Evolutionary conservation across 2,113 vertebrate genomes (phyloP), one percentile per base, ranked within the genome.

Genomic region (Leptocoma aspasia): DNA sequence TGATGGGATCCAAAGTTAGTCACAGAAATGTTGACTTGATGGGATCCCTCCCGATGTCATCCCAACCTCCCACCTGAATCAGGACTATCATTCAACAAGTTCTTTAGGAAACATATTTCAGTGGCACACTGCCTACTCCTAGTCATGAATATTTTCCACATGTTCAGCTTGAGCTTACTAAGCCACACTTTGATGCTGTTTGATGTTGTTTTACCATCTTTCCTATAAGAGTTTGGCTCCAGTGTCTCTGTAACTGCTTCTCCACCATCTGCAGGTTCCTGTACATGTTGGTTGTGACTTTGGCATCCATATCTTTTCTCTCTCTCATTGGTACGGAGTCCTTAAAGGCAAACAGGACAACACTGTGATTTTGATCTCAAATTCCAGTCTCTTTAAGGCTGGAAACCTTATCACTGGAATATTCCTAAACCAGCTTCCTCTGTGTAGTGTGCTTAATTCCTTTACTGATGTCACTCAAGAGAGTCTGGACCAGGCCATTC

Each of bases 291-390:
- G 3, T 23, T 80, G 24, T 68, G 41, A 24, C 8, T 60, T 18
- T 64, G 8, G 5, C 68, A 64, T 31, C 3, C 0, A 0, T 19
- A 26, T 33, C 5, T 54, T 82, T 79, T 79, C 2, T 2, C 6
- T 71, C 7, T 35, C 10, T 69, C 9, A 15, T 24, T 81, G 33
- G 8, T 42, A 21, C 13, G 35, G 13, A 18, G 52, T 28, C 4
- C 5, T 80, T 56, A 33, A 26, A 41, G 18, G 12, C 2, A 90
- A 52, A 1, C 7, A 54, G 18, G 11, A 35, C 1, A 66, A 24
- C 30, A 37, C 2, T 24, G 5, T 49, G 26, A n/a, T 31, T 81
- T 69, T 60, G 5, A 15, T 77, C n/a, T 81, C n/a, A 72, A 41
- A 56, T 76, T 80, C 5, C 5, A 77, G 21, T 4, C 14, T 68